Base-by-base conservation (phyloP, 2,113 vertebrate genomes). In the Myanophis thanlyinensis region DNA sequence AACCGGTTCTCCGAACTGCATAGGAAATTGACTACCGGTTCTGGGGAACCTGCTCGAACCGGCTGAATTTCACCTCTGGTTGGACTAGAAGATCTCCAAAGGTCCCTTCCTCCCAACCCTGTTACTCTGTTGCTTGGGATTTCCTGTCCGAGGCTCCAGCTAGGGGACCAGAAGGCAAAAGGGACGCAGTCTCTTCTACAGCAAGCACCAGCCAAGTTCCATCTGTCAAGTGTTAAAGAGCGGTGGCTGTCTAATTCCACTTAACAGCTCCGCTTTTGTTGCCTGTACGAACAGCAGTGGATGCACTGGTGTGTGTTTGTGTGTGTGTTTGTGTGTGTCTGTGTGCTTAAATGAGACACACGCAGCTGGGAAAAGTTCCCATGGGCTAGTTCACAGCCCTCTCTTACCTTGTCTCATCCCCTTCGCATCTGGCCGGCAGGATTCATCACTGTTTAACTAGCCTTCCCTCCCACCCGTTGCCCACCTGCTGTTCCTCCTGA, bases 351-450 rank as follows among this genome's bases (percentile, higher is more conserved):
- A 96, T 93, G n/a, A 40, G 13, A 91, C 1, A 51, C 49, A 93
- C 22, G 93, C 25, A 95, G 95, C 52, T 23, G 95, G 91, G 53
- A 95, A 91, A 25, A 93, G 96, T 97, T 96, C 94, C 96, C 96
- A 94, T 95, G 96, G 94, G 59, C 0, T 88, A 91, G 92, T 94
- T 95, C 97, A 95, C 91, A 86, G 94, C 94, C 94, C 95, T 95
- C 94, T 4, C 91, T 94, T 49, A 53, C 88, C 46, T 53, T 40
- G 25, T 52, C 51, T 87, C 90, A 40, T 93, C 93, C 95, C 94
- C 93, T 93, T 86, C 95, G 95, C 97, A 97, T 97, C 96, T 97
- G 96, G 95, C 93, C 88, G 87, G 25, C 9, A 90, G 91, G 94
- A 94, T 94, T 94, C 96, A 95, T 95, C 93, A n/a, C 80, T 87